Conservation (phyloP, 2,888 invertebrate species). For the Drosophila prostipennis region DNA sequence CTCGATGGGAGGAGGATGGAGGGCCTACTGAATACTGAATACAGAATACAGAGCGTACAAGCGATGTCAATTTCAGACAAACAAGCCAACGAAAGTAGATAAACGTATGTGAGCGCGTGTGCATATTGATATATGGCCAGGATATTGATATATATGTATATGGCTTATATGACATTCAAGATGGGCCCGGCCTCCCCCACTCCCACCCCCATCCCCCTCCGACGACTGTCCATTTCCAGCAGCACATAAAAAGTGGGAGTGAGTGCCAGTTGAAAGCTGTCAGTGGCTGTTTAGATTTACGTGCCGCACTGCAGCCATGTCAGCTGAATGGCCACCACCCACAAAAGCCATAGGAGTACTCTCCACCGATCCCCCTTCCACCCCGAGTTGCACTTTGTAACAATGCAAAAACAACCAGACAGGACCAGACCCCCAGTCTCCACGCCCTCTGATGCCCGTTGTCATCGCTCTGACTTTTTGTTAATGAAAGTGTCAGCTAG, state of each 20-base stretch:
- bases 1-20: constrained; percentile 11
- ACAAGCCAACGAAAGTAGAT: constrained; percentile 55
- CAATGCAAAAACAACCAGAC: constrained; percentile 66
- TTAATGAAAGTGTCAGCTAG: constrained; percentile 81
- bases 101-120: constrained; percentile 18
- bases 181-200: constrained; percentile 44
- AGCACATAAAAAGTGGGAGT: constrained; percentile 33
- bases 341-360: constrained; percentile 7
- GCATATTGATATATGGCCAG: constrained; percentile 51
- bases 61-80: constrained; percentile 78
- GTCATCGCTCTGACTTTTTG: constrained; percentile 78
- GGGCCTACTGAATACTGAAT: constrained; percentile 31
- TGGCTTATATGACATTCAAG: constrained; percentile 58
- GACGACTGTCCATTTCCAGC: constrained; percentile 51
- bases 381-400: constrained; percentile 64
- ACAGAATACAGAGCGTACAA: constrained; percentile 54
- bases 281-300: constrained; percentile 79
- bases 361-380: constrained; percentile 15
- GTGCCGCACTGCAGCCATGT: constrained; percentile 77
- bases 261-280: constrained; percentile 68
- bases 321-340: constrained; percentile 51
- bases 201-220: neutral
- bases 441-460: constrained; percentile 38
- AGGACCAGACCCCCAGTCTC: constrained; percentile 11
- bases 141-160: constrained; percentile 52